Conservation (phyloP, 2,888 invertebrate species). For the Cecidostiba fungosa region DNA sequence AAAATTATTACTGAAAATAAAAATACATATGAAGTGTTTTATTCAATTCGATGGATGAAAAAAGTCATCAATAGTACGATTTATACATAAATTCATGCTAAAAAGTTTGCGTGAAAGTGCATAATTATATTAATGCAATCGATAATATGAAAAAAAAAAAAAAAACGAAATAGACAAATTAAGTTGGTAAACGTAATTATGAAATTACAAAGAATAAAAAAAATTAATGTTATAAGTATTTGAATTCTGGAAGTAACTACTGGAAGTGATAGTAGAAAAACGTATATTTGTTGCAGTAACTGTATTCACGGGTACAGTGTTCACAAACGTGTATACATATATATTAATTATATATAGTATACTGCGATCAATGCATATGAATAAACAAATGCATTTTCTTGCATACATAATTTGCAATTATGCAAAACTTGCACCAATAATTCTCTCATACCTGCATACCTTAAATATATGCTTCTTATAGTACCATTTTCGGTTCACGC, state of each 20-base stretch:
- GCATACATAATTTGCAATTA: conserved; percentile 51
- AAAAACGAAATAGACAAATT: conserved; percentile 10
- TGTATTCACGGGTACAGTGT: conserved; percentile 67
- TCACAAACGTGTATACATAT: conserved; percentile 62
- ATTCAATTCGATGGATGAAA: neutral
- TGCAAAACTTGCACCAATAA: conserved; percentile 55
- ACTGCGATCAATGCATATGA: conserved; percentile 48
- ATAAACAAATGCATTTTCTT: conserved; percentile 56
- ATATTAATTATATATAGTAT: conserved; percentile 57
- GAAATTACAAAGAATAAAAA: conserved; percentile 1
- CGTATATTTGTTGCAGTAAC: conserved; percentile 68
- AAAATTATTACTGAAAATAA: neutral
- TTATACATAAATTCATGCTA: neutral
- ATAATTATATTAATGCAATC: neutral
- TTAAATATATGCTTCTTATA: conserved; percentile 46
- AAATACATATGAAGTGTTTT: neutral
- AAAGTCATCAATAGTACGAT: neutral
- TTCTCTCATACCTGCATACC: conserved; percentile 55
- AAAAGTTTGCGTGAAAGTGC: neutral
- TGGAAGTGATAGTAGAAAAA: conserved; percentile 62
- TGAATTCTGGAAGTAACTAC: conserved; percentile 48
- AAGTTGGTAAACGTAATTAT: neutral
- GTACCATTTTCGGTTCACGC: conserved; percentile 43
- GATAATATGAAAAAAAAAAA: neutral
- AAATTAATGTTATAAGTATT: neutral